phyloP scores from a whole-genome alignment of 2,797 vertebrate species.

The Galaxias olidus region DNA sequence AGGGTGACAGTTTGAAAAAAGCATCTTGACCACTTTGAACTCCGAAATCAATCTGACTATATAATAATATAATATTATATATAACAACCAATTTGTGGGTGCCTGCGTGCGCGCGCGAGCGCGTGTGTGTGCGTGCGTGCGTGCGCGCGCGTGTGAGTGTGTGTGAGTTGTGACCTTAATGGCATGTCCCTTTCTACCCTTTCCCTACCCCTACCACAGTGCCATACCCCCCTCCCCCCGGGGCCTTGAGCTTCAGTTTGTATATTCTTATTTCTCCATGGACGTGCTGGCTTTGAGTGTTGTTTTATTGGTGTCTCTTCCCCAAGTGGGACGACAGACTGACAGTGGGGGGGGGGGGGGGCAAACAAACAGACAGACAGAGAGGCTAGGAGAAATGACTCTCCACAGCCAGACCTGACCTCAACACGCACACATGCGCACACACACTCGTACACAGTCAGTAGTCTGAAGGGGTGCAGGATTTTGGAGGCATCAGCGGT shows the following conservation, averaged over 20 bases:
- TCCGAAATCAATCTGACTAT: no score
- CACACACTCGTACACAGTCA: no score
- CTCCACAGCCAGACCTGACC: neutral
- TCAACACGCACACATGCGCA: no score
- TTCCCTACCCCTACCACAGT: no score
- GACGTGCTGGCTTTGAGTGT: neutral
- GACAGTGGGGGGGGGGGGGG: slow-evolving; percentile 25
- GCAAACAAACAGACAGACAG: slow-evolving; percentile 37
- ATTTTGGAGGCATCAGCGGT: no score
- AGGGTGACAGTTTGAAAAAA: no score
- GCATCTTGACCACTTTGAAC: no score
- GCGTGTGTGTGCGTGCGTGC: slow-evolving; percentile 46
- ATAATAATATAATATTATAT: no score
- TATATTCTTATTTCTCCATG: slow-evolving; percentile 14
- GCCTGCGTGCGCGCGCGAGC: slow-evolving; percentile 1
- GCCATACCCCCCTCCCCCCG: neutral
- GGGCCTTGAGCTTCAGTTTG: slow-evolving; percentile 16
- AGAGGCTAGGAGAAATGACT: slow-evolving; percentile 12
- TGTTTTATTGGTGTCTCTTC: neutral
- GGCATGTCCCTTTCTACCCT: slow-evolving; percentile 65
- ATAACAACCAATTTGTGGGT: no score
- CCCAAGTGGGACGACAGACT: slow-evolving; percentile 7
- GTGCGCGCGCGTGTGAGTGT: slow-evolving; percentile 45
- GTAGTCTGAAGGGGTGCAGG: no score
- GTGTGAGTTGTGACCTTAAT: slow-evolving; percentile 62